A percentile compares a stretch with the other conserved stretches of the same genome.
Conservation (phyloP, 64 coral and sea anemone species). For the Anthopleura sola region DNA sequence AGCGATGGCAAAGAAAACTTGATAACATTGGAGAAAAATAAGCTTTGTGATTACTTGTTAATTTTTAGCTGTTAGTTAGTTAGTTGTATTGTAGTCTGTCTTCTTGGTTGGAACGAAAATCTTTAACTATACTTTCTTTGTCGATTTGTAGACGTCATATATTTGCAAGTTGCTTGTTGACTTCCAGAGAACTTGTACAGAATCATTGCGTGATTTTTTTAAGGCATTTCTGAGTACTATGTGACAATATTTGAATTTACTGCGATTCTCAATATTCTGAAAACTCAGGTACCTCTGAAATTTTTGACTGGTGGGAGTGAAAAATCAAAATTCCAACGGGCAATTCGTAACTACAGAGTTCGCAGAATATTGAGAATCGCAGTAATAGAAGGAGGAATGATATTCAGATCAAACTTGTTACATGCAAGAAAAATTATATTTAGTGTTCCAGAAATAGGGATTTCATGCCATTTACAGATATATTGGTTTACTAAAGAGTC, state of each 20-base stretch:
- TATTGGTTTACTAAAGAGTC: too few species aligned
- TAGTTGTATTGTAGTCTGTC: conserved; percentile 18
- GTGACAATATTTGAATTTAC: conserved; percentile 32
- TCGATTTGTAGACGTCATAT: conserved; percentile 25
- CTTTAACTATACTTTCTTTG: conserved; percentile 30
- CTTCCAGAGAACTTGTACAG: conserved; percentile 32
- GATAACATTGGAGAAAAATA: background rate
- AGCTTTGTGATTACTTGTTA: background rate
- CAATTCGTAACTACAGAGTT: too few species aligned
- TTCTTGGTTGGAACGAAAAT: background rate
- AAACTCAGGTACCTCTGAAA: too few species aligned
- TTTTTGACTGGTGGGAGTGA: too few species aligned
- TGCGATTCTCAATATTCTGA: too few species aligned
- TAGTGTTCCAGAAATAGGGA: conserved; percentile 30
- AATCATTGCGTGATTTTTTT: conserved; percentile 31
- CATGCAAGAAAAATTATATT: conserved; percentile 17
- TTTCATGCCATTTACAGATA: conserved; percentile 16
- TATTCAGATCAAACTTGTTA: conserved; percentile 44
- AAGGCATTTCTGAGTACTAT: conserved; percentile 7
- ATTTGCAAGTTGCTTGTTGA: background rate
- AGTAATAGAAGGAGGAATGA: conserved; percentile 26
- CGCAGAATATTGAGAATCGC: too few species aligned
- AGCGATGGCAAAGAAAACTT: background rate
- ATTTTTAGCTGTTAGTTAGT: too few species aligned
- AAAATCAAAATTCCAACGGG: too few species aligned